These are phyloP conservation scores for Adelognathus sp. DNA, from an alignment of 2,888 invertebrate species.

Conservation along the genomic window DNA sequence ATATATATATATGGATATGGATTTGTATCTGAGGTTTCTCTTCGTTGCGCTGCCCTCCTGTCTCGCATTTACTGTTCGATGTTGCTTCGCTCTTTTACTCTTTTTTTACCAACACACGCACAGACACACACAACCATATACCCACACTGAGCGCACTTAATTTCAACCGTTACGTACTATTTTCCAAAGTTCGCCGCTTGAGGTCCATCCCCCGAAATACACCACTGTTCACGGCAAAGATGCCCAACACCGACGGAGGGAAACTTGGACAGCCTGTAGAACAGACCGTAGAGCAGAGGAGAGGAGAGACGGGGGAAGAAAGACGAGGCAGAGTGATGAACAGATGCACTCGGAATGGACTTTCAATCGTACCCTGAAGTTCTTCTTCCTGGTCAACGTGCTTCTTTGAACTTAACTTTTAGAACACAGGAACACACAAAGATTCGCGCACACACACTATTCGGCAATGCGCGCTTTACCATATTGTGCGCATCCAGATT, in stretches of 20 bases:
- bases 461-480: too few species aligned
- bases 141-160: too few species aligned
- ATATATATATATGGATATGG: too few species aligned
- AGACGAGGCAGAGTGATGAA: conserved; percentile 5
- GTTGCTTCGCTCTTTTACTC: not conserved
- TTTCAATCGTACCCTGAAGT: not conserved
- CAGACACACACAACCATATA: not conserved
- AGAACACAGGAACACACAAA: not conserved
- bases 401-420: not conserved
- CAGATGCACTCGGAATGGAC: conserved; percentile 10
- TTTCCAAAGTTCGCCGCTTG: conserved; percentile 49
- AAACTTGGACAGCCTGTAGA: conserved; percentile 22
- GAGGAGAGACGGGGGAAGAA: not conserved
- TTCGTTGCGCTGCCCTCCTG: not conserved
- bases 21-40: not conserved
- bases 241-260: not conserved
- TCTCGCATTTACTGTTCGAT: not conserved
- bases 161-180: conserved; percentile 33
- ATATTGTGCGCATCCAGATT: too few species aligned
- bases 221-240: conserved; percentile 5
- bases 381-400: not conserved
- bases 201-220: conserved; percentile 35
- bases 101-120: not conserved
- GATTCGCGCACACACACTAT: too few species aligned
- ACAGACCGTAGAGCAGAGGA: not conserved